phyloP scores from a whole-genome alignment of 2,888 invertebrate species.

The Malthinus seriepunctatus region DNA sequence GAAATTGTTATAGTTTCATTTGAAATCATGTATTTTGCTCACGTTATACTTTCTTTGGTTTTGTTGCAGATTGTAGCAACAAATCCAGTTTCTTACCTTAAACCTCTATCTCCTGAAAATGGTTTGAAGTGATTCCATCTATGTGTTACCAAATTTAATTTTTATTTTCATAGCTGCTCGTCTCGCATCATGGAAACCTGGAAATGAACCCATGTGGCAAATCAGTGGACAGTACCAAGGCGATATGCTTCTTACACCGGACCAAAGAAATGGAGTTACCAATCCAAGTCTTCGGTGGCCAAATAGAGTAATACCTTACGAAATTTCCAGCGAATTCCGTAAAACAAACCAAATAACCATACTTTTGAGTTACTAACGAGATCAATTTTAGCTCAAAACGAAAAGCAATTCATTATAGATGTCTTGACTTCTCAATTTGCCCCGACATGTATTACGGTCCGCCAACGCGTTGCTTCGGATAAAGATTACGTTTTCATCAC shows the following conservation, averaged over 20 bases:
- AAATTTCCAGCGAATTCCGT: neutral
- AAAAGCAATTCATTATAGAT: neutral
- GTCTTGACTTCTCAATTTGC: neutral
- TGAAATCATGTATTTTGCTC: neutral
- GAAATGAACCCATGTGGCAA: conserved; percentile 1
- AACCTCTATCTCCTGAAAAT: no score
- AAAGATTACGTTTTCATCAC: conserved; percentile 5
- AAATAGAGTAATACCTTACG: neutral
- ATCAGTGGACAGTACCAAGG: conserved; percentile 12
- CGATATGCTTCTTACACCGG: conserved; percentile 10
- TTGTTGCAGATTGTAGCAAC: neutral
- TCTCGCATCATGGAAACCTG: neutral
- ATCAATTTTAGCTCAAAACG: neutral
- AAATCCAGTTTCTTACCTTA: neutral
- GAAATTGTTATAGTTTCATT: no score
- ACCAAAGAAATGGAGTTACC: conserved; percentile 4
- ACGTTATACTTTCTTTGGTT: neutral
- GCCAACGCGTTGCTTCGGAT: neutral
- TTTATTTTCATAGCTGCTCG: neutral
- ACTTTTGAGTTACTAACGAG: no score
- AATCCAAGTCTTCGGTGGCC: neutral
- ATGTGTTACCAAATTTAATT: no score
- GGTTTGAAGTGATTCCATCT: neutral
- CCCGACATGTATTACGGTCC: neutral
- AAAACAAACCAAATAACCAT: neutral